Evolutionary conservation across 2,113 vertebrate genomes (phyloP), one percentile per base, ranked within the genome.

Genomic region (Dromaius novaehollandiae): DNA sequence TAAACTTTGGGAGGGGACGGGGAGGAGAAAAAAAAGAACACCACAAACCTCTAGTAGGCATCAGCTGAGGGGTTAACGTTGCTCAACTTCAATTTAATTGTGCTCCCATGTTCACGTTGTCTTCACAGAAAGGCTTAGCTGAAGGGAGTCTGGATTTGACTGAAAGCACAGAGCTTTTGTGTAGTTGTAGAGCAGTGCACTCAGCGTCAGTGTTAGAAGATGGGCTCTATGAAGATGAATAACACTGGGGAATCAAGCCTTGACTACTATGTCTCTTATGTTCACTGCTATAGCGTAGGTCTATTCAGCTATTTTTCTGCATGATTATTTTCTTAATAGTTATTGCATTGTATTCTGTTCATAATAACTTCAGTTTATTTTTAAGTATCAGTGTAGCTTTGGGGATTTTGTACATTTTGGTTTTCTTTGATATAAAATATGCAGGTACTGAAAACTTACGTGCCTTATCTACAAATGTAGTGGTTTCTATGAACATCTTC

Each of bases 201-300:
- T 46, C 69, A 44, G 60, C 76, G 79, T 78, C 73, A 28, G 83
- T 73, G 38, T 14, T 56, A 65, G 36, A 85, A 60, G 58, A 86
- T 83, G 86, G 77, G 81, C 25, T 89, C 96, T 42, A 17, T 68
- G 89, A 94, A 96, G 93, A 96, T 87, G 85, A 87, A 82, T 26
- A 85, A 65, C 25, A 87, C 56, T 36, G 61, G 69, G 25, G 63
- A 30, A n/a, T 91, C 86, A 26, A 51, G 28, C 12, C 93, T 97
- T 77, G 97, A 97, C 74, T 77, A 76, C 44, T 83, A 51, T 85
- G 50, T 97, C 56, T 98, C 98, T 77, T 94, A 91, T 34, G 95
- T 97, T 34, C 95, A 97, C 94, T 98, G 98, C 94, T 97, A 96
- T 91, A 98, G 96, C 26, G 97, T 97, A 98, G 91, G 97, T 98